phyloP scores from a whole-genome alignment of 2,113 vertebrate genomes.

The Corydoras maculifer region DNA sequence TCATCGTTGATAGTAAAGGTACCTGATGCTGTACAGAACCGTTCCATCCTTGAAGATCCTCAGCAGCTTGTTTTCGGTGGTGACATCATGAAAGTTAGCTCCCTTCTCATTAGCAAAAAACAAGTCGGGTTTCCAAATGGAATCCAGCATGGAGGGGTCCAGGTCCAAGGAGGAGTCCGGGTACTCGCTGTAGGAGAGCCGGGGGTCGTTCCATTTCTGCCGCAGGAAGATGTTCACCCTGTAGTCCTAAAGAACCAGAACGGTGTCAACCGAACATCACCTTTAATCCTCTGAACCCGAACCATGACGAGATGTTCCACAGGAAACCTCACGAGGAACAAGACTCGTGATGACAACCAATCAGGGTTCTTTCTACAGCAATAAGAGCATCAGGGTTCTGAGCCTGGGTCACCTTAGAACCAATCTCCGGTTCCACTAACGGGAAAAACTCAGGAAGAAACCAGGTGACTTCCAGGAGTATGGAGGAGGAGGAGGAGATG shows the following conservation, averaged over 20 bases:
- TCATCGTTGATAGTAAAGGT: slow-evolving; percentile 3
- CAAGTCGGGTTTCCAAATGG: slow-evolving; percentile 98
- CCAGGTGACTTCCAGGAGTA: too few relatives aligned
- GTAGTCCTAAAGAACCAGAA: slow-evolving; percentile 83
- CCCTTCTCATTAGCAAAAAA: slow-evolving; percentile 99
- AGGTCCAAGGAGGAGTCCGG: slow-evolving; percentile 94
- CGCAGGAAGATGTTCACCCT: slow-evolving; percentile 98
- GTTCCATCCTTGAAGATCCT: slow-evolving; percentile 96
- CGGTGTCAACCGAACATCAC: slow-evolving; percentile 31
- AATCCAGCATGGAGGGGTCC: slow-evolving; percentile 98
- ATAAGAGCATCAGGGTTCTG: too few relatives aligned
- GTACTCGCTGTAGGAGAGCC: slow-evolving; percentile 94
- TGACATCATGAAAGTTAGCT: slow-evolving; percentile 97
- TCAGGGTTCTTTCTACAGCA: too few relatives aligned
- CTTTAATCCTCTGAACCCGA: too few relatives aligned
- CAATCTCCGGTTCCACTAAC: too few relatives aligned
- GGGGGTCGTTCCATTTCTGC: slow-evolving; percentile 98
- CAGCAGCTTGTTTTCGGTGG: slow-evolving; percentile 95
- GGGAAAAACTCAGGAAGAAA: too few relatives aligned
- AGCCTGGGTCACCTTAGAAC: too few relatives aligned
- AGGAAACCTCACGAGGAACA: too few relatives aligned
- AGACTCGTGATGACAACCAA: too few relatives aligned
- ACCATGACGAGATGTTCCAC: too few relatives aligned
- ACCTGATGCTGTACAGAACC: slow-evolving; percentile 98
- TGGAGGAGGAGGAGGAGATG: not conserved